Conservation (phyloP, 2,888 invertebrate species). For the Scaptomyza parva region DNA sequence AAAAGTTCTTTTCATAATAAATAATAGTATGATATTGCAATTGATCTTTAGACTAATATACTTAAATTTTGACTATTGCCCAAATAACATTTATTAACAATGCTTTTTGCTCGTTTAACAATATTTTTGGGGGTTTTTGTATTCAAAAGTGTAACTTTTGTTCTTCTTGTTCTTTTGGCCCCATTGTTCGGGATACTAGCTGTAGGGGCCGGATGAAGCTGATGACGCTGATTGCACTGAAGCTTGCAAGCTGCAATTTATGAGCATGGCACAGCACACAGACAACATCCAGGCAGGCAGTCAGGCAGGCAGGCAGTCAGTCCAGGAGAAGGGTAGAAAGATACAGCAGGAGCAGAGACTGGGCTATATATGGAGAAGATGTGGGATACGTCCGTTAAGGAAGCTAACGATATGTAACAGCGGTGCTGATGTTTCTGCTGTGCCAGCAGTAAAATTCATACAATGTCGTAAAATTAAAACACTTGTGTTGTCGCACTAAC, state of each 20-base stretch:
- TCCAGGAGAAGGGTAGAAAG: conserved; percentile 4
- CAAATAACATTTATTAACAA: conserved; percentile 23
- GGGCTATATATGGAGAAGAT: conserved; percentile 51
- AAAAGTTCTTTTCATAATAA: neutral
- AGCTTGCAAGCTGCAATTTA: conserved; percentile 79
- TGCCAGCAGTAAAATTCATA: conserved; percentile 83
- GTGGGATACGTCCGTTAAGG: conserved; percentile 79
- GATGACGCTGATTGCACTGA: conserved; percentile 79
- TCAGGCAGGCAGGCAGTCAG: neutral
- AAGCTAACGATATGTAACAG: conserved; percentile 78
- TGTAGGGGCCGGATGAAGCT: conserved; percentile 75
- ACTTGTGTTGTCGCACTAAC: conserved; percentile 76
- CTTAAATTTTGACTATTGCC: conserved; percentile 10
- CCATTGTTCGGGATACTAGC: conserved; percentile 49
- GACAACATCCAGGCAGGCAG: conserved; percentile 36
- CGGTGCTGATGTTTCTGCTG: conserved; percentile 77
- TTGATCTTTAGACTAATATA: neutral
- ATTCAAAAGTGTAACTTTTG: conserved; percentile 2
- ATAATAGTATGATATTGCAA: too few relatives aligned
- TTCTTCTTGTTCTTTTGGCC: conserved; percentile 19
- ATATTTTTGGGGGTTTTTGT: conserved; percentile 11
- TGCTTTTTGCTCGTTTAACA: conserved; percentile 32
- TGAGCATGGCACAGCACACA: conserved; percentile 66
- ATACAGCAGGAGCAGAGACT: conserved; percentile 25
- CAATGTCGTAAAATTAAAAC: conserved; percentile 83